Percentiles rank a stretch among this genome's conserved stretches.
Evolutionary conservation across 2,888 invertebrate genomes (phyloP).

Genomic region (Cetonia aurata): DNA sequence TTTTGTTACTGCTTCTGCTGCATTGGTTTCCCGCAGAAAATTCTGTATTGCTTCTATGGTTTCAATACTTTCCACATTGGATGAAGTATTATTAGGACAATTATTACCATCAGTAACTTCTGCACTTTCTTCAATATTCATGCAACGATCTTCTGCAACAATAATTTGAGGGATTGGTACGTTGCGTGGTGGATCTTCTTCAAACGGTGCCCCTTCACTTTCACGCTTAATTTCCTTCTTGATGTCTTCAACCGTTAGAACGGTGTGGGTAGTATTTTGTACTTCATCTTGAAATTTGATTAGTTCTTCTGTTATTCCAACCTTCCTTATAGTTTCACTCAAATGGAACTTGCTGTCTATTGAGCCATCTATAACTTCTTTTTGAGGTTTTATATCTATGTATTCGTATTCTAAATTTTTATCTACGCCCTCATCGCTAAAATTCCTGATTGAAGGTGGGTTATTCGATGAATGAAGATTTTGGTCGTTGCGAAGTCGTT

Average conservation of each 20-base stretch:
- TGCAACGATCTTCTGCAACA: not conserved
- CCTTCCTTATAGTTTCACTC: not conserved
- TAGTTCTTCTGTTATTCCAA: not conserved
- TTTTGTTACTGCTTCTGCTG: not conserved
- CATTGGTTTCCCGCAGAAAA: slow-evolving; percentile 13
- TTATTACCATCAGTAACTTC: not conserved
- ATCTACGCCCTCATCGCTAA: too few species aligned
- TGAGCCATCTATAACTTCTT: not conserved
- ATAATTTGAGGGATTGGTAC: not conserved
- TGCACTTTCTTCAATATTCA: not conserved
- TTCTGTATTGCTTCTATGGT: slow-evolving; percentile 26
- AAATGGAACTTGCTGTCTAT: not conserved
- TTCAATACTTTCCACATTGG: not conserved
- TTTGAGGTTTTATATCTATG: not conserved
- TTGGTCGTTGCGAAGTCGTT: not conserved
- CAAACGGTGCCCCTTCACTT: not conserved
- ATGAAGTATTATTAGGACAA: not conserved
- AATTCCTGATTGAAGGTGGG: not conserved
- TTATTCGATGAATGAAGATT: not conserved
- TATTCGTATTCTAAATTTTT: not conserved
- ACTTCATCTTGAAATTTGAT: not conserved
- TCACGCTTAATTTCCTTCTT: slow-evolving; percentile 19
- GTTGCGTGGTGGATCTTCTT: not conserved
- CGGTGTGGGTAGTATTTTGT: not conserved
- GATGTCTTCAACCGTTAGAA: not conserved